These are phyloP conservation scores for Charanyca ferruginea DNA, from an alignment of 2,888 invertebrate genomes.

Conservation along the genomic window DNA sequence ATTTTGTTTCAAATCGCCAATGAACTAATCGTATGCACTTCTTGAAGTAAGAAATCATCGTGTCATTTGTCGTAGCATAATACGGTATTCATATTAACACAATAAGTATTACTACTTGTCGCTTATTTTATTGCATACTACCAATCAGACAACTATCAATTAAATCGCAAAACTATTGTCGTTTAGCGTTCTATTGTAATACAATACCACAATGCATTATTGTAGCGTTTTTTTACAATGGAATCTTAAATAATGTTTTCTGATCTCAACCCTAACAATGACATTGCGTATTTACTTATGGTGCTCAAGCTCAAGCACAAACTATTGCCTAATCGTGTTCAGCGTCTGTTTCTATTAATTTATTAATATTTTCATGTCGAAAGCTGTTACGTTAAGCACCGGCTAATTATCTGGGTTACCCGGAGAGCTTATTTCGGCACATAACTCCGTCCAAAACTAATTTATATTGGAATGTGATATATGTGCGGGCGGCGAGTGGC, in stretches of 20 bases:
- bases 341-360: constrained; percentile 56
- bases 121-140: neutral
- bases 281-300: constrained; percentile 17
- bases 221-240: constrained; percentile 34
- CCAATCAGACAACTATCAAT: constrained; percentile 31
- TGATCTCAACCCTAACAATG: constrained; percentile 33
- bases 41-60: neutral
- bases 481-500: constrained; percentile 80
- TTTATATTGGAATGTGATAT: constrained; percentile 91
- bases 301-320: constrained; percentile 11
- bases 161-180: constrained; percentile 35
- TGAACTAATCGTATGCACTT: neutral
- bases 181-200: constrained; percentile 35
- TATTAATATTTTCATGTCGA: constrained; percentile 62
- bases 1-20: neutral
- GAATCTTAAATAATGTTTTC: constrained; percentile 24
- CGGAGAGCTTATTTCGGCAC: constrained; percentile 84
- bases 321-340: constrained; percentile 42
- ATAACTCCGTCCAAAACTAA: constrained; percentile 86
- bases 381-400: constrained; percentile 73
- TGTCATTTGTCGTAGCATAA: neutral
- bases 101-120: neutral
- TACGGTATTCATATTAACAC: too few relatives aligned
- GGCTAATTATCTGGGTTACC: constrained; percentile 79
- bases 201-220: constrained; percentile 44